Percentiles rank a stretch among this genome's conserved stretches.
Conservation (phyloP, 2,113 vertebrate genomes). For the Gymnorhina tibicen region DNA sequence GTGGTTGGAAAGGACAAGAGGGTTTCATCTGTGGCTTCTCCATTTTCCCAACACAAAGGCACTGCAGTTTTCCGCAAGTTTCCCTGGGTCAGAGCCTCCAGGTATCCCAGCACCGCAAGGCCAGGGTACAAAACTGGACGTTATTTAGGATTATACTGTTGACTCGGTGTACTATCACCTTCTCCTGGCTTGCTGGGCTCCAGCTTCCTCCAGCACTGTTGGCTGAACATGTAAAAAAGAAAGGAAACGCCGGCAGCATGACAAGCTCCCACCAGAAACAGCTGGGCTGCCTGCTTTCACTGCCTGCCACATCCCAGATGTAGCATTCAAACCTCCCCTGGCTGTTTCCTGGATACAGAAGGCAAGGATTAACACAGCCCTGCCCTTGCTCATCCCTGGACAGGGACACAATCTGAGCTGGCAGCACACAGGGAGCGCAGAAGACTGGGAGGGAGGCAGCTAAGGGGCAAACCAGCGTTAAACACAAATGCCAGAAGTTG, state of each 20-base stretch:
- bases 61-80: background rate
- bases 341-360: background rate
- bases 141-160: background rate
- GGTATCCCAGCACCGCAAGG: fast-evolving
- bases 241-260: background rate
- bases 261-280: background rate
- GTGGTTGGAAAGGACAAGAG: background rate
- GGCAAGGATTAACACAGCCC: background rate
- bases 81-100: background rate
- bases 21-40: background rate
- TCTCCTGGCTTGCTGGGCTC: background rate
- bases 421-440: background rate
- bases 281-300: background rate
- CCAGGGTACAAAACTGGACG: fast-evolving
- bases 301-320: background rate
- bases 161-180: background rate
- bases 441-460: background rate
- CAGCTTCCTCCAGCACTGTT: background rate
- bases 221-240: background rate
- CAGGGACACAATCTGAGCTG: background rate
- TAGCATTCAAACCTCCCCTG: background rate
- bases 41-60: background rate
- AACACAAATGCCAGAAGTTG: background rate
- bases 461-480: background rate
- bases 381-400: background rate